Evolutionary conservation across 2,888 invertebrate genomes (phyloP), one percentile per base, ranked within the genome.

Genomic region (Plutella xylostella): DNA sequence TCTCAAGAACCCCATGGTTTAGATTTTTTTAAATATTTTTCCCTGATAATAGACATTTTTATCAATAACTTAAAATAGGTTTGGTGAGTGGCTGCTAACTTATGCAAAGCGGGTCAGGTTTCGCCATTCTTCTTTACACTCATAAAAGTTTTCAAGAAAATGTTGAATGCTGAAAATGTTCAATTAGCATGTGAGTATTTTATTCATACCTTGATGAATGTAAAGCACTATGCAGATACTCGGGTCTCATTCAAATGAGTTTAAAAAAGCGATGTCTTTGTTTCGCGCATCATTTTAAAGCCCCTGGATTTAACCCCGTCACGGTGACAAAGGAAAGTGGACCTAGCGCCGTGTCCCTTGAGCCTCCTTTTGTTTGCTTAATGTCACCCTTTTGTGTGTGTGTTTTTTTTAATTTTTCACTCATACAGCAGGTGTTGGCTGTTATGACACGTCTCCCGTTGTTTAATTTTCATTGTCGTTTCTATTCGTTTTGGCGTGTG

Each of bases 311-410:
- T 70, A 70, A 65, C 67, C 58, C 63, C 65, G 72, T 72, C 71
- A 72, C 64, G 48, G 62, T 70, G 70, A 76, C 75, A 77, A 76
- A 73, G 72, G 72, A 68, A 70, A 70, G 70, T 69, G 68, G 65
- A 66, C 68, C 63, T 60, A 64, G 68, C 72, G 72, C 72, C 74
- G 73, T 72, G 72, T 72, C 78, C 72, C 72, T 72, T 66, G 63
- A 73, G 68, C 63, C 65, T 65, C 62, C 73, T 72, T 76, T 79
- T 78, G 78, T 76, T 73, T 72, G 71, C 65, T 64, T 71, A 70
- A 72, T 73, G 70, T 60, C 61, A 54, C 58, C 63, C 57, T 64
- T 70, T 68, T 69, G 71, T 72, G 63, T 61, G 58, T 53, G 54
- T 55, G 47, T 60, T 56, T 58, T 61, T 68, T 66, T 65, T 59